Evolutionary conservation across 2,113 vertebrate genomes (phyloP), one percentile per base, ranked within the genome.

Genomic region (Pseudorectes ferrugineus): DNA sequence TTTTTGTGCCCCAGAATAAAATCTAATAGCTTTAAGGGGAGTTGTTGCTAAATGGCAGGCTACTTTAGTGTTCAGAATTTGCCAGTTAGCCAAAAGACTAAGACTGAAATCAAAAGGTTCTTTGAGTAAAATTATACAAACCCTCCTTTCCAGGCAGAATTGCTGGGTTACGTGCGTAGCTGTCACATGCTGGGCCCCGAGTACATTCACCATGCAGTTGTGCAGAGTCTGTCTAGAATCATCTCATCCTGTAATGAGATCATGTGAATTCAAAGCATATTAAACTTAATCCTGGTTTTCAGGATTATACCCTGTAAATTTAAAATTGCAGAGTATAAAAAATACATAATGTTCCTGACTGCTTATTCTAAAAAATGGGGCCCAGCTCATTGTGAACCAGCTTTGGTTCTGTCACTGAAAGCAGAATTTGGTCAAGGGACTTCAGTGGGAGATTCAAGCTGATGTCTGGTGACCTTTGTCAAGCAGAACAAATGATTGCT

Each of bases 401-500:
- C 35, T 85, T 83, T 85, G 73, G 62, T 79, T 89, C 70, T 94
- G 84, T n/a, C 61, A 36, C 52, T 63, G 72, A 88, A 88, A 92
- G 90, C 88, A 86, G 82, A 76, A 84, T 90, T 92, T 13, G 3
- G 63, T 66, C 43, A 83, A 90, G 2, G 3, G 68, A 79, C 85
- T 88, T 94, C 68, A 92, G 71, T 66, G 58, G 35, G 62, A 85
- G 31, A 70, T 83, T 80, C n/a, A 74, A 83, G 76, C 85, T 94
- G 86, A 57, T 93, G 72, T 68, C 84, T 89, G 59, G 43, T 88
- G 92, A 88, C 79, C 90, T 96, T 95, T 96, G 88, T 88, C 73
- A 81, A 77, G 72, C 75, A 88, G 85, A 92, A 94, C 92, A 95
- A 97, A 93, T 78, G 68, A 65, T 74, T 96, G 71, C 82, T 63